Conservation (phyloP, 2,888 invertebrate genomes). For the Idaea biselata region DNA sequence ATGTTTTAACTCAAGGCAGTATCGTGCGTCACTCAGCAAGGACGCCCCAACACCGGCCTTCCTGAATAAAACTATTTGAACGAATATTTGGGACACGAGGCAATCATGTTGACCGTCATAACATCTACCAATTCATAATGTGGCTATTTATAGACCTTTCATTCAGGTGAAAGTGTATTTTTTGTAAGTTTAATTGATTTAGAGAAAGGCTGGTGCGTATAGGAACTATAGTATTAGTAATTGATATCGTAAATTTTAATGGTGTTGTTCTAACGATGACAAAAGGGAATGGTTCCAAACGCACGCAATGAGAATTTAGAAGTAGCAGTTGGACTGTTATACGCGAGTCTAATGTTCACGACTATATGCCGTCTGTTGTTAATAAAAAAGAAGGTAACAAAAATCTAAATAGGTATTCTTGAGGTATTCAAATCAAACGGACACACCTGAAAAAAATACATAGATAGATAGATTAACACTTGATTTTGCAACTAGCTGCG, state of each 20-base stretch:
- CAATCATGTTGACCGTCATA: constrained; percentile 44
- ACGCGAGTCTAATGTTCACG: too few species aligned
- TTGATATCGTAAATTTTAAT: background rate
- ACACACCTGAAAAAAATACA: too few species aligned
- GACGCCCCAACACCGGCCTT: constrained; percentile 41
- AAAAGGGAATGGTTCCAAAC: background rate
- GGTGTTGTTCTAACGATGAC: background rate
- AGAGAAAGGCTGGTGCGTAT: constrained; percentile 4
- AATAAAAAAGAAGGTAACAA: too few species aligned
- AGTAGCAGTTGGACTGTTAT: background rate
- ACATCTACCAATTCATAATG: constrained; percentile 27
- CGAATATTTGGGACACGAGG: constrained; percentile 45
- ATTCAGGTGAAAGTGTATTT: constrained; percentile 5
- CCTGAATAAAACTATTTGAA: constrained; percentile 46
- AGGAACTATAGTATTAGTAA: background rate
- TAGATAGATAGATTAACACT: too few species aligned
- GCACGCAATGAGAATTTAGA: background rate
- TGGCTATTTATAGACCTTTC: constrained; percentile 20
- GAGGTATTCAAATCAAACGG: too few species aligned
- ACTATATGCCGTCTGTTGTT: too few species aligned
- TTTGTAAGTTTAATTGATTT: constrained; percentile 4
- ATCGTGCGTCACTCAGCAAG: constrained; percentile 60
- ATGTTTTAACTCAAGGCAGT: constrained; percentile 47
- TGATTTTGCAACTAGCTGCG: too few species aligned
- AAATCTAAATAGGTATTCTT: too few species aligned